Evolutionary conservation across 2,113 vertebrate species (phyloP).

Genomic region (Thamnaconus septentrionalis): DNA sequence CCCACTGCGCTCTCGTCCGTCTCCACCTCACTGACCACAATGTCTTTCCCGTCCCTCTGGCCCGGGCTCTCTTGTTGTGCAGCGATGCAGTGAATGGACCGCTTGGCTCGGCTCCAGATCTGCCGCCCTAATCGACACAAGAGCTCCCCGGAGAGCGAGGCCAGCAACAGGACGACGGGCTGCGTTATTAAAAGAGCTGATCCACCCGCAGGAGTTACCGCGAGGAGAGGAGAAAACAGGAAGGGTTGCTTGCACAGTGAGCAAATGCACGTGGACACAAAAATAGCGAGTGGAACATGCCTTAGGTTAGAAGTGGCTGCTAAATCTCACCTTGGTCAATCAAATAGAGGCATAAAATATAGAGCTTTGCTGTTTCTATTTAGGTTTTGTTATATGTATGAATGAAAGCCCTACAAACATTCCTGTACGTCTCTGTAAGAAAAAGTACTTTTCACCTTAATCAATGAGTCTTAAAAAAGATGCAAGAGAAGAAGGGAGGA

Average conservation of each 20-base stretch:
- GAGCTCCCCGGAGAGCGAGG: slow-evolving; percentile 61
- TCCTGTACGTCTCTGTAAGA: no score
- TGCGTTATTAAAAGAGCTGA: slow-evolving; percentile 72
- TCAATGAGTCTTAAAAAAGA: not conserved
- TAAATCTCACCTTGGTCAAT: no score
- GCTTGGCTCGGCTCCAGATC: slow-evolving; percentile 60
- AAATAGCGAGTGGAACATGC: not conserved
- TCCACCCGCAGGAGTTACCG: slow-evolving; percentile 35
- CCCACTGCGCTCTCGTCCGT: slow-evolving; percentile 34
- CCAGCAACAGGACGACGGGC: slow-evolving; percentile 51
- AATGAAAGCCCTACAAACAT: no score
- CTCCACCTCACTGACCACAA: slow-evolving; percentile 35
- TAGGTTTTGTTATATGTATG: no score
- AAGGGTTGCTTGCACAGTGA: not conserved
- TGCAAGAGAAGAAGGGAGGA: not conserved
- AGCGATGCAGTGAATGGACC: slow-evolving; percentile 63
- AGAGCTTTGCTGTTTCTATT: no score
- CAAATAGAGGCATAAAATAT: no score
- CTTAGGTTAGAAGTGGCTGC: no score
- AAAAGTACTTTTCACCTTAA: no score
- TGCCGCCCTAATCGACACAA: slow-evolving; percentile 67
- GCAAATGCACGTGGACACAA: not conserved
- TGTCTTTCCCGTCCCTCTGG: slow-evolving; percentile 51
- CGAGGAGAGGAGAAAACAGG: slow-evolving; percentile 19
- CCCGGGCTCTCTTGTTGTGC: slow-evolving; percentile 57